phyloP scores from a whole-genome alignment of 2,797 vertebrate genomes.

The Chanos chanos region DNA sequence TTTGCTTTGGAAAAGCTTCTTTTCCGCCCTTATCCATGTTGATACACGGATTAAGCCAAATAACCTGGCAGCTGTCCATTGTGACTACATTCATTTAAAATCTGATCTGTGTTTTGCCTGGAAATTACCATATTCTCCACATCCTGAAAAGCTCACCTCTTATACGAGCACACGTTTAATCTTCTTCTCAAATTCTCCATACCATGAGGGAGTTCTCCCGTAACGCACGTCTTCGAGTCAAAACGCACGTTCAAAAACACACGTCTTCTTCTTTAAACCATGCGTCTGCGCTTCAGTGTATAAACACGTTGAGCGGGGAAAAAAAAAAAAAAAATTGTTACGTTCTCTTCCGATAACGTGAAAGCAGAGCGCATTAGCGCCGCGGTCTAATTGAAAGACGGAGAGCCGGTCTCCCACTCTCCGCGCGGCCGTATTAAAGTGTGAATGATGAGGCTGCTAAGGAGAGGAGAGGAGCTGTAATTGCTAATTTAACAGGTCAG shows the following conservation, averaged over 20 bases:
- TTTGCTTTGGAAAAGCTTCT: constrained; percentile 51
- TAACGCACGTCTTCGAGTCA: no score
- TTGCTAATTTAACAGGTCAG: constrained; percentile 12
- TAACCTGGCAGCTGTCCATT: constrained; percentile 55
- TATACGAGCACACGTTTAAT: constrained; percentile 8
- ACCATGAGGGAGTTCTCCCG: no score
- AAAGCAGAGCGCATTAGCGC: not conserved
- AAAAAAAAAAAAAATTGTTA: not conserved
- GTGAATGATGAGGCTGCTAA: not conserved
- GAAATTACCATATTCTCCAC: constrained; percentile 40
- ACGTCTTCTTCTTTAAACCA: no score
- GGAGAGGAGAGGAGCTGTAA: constrained; percentile 12
- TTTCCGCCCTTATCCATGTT: constrained; percentile 45
- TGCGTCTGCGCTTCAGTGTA: no score
- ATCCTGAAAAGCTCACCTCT: constrained; percentile 27
- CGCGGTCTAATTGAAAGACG: constrained; percentile 10
- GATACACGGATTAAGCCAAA: constrained; percentile 50
- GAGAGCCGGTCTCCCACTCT: constrained; percentile 4
- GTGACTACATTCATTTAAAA: constrained; percentile 46
- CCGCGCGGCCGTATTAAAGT: constrained; percentile 10
- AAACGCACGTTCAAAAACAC: no score
- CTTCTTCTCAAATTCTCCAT: no score
- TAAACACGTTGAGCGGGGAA: not conserved
- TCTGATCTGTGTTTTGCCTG: constrained; percentile 45
- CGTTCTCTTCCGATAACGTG: not conserved